phyloP scores from a whole-genome alignment of 2,888 invertebrate species.

The Polyommatus icarus region DNA sequence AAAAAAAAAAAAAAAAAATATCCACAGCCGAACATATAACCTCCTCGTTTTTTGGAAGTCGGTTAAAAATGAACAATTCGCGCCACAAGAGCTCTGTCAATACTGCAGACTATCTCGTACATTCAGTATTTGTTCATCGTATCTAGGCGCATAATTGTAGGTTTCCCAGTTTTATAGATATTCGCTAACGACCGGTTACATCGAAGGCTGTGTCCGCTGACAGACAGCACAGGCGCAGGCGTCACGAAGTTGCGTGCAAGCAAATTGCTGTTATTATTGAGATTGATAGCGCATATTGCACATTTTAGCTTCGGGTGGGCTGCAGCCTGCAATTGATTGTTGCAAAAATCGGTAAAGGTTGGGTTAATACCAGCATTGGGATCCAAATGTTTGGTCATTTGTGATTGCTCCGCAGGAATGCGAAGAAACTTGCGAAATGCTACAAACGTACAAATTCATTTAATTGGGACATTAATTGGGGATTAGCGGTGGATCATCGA shows the following conservation, averaged over 20 bases:
- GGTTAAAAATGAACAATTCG: too few relatives aligned
- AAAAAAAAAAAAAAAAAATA: too few relatives aligned
- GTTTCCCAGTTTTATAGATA: background rate
- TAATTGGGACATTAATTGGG: too few relatives aligned
- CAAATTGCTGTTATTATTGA: constrained; percentile 48
- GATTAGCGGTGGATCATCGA: background rate
- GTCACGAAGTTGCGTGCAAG: constrained; percentile 45
- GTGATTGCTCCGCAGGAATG: background rate
- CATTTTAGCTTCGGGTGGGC: constrained; percentile 30
- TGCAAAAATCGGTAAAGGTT: background rate
- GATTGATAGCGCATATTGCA: constrained; percentile 48
- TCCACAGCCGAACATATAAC: too few relatives aligned
- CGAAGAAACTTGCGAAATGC: background rate
- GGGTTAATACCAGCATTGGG: background rate
- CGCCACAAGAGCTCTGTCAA: background rate
- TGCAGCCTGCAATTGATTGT: constrained; percentile 23
- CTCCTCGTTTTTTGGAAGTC: too few relatives aligned
- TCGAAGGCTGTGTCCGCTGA: constrained; percentile 48
- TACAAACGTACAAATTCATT: background rate
- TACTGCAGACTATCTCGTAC: background rate
- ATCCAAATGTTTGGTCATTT: background rate
- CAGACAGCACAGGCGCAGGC: constrained; percentile 46
- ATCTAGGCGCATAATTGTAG: constrained; percentile 1
- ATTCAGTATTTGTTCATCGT: background rate
- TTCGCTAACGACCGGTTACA: constrained; percentile 38